Evolutionary conservation across 2,888 invertebrate genomes (phyloP), one percentile per base, ranked within the genome.

Genomic region (Agrotis puta): DNA sequence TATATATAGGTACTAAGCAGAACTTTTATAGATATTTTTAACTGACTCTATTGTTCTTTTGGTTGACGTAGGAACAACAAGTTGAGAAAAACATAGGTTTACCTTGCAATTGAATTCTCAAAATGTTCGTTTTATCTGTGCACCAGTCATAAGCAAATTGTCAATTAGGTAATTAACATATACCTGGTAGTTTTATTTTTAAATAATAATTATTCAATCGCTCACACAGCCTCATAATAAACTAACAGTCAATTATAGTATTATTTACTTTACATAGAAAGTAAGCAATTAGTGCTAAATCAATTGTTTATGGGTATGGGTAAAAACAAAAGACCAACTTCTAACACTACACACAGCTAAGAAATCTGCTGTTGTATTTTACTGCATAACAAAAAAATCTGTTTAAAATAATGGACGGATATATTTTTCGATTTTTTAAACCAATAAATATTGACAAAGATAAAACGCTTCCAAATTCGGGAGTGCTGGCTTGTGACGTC

Each of bases 101-200:
- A 47, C 13, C 9, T 45, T 48, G 24, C 22, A 74, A 57, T 48
- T 39, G n/a, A 51, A 24, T 39, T 61, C 45, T 22, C 56, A 20
- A 64, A 68, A 74, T 74, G 51, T 61, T 56, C 39, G 48, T 27
- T 5, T 27, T 27, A 5, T 27, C 5, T 27, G 27, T 27, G 5
- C 27, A 27, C 27, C 9, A 16, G 33, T 57, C 51, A 18, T 51
- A 22, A 0, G 43, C 3, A 53, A 39, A 24, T 67, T 33, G 33
- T n/a, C n/a, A n/a, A n/a, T 56, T n/a, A 6, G 33, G 33, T 33
- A 33, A 33, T 27, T 27, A 27, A 27, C 27, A 27, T 0, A 6
- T 33, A 27, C 13, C 2, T 27, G 2, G 11, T 33, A 33, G n/a
- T 56, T 27, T 27, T 54, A 33, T 18, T 18, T 27, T 13, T 13